These are phyloP conservation scores for Eulimnadia texana DNA, from an alignment of 1,140 invertebrate species.

Conservation along the genomic window DNA sequence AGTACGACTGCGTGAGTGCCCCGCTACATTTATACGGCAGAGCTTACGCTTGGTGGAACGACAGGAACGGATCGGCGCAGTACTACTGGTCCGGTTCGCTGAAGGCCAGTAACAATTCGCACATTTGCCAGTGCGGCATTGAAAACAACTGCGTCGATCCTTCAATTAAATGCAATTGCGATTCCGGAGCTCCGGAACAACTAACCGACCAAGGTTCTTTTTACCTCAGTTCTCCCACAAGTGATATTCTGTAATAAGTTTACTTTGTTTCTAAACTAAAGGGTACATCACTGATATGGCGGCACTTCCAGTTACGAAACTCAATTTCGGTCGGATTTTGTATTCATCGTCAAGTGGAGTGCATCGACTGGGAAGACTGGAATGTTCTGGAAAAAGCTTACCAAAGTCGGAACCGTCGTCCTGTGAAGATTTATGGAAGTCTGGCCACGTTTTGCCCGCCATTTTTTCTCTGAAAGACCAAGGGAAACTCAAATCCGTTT, in stretches of 20 bases:
- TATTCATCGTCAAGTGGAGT: not conserved
- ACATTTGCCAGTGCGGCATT: not conserved
- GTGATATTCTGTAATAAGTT: not conserved
- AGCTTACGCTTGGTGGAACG: not conserved
- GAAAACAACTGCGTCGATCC: not conserved
- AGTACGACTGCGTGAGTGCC: not conserved
- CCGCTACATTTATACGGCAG: not conserved
- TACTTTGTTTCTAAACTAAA: no score
- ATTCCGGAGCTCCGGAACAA: not conserved
- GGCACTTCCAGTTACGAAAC: not conserved
- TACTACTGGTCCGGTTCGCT: not conserved
- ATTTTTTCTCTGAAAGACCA: not conserved
- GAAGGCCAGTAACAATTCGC: not conserved
- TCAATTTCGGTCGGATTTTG: not conserved
- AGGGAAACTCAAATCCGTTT: not conserved
- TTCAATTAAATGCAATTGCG: not conserved
- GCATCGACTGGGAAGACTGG: not conserved
- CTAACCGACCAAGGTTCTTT: not conserved
- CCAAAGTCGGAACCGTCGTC: not conserved
- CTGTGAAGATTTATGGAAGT: not conserved
- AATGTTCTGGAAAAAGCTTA: not conserved
- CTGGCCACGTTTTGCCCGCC: not conserved
- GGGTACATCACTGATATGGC: not conserved
- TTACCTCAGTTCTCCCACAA: not conserved
- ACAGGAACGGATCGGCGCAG: not conserved